These are phyloP conservation scores for Esperia sulphurella DNA, from an alignment of 2,888 invertebrate species.

Conservation along the genomic window DNA sequence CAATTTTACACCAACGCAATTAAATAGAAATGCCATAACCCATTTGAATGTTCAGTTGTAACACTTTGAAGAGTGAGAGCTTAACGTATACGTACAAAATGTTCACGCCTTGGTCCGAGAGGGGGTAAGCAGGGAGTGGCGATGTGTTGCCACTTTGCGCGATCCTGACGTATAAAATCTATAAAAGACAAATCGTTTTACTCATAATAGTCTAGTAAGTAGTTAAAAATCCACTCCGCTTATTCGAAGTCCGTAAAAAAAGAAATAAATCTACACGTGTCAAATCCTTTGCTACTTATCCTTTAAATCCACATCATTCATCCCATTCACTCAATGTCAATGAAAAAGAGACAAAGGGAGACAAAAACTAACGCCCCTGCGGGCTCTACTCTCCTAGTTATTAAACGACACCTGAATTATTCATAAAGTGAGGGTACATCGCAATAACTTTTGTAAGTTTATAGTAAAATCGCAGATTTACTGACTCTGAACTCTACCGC, in stretches of 20 bases:
- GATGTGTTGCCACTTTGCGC: too few species aligned
- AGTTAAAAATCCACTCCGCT: background rate
- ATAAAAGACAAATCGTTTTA: background rate
- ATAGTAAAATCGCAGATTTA: conserved; percentile 26
- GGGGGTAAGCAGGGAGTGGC: too few species aligned
- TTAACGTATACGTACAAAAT: too few species aligned
- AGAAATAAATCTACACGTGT: background rate
- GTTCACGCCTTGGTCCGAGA: too few species aligned
- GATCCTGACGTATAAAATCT: too few species aligned
- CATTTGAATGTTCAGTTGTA: too few species aligned
- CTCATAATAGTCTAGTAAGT: background rate
- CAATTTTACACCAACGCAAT: too few species aligned
- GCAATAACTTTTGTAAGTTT: conserved; percentile 50
- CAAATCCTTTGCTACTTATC: conserved; percentile 5
- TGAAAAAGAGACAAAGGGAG: conserved; percentile 30
- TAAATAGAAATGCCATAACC: too few species aligned
- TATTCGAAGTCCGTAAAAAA: background rate
- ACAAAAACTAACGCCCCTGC: conserved; percentile 24
- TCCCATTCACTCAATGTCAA: conserved; percentile 30
- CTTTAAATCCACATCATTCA: conserved; percentile 10
- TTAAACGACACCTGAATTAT: conserved; percentile 74
- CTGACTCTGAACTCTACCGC: conserved; percentile 50
- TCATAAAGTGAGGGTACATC: conserved; percentile 67
- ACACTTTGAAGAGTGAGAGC: too few species aligned
- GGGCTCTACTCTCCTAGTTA: conserved; percentile 54